These are phyloP conservation scores for Lepidocyrtoides sp. DNA, from an alignment of 2,888 invertebrate species.

Conservation along the genomic window DNA sequence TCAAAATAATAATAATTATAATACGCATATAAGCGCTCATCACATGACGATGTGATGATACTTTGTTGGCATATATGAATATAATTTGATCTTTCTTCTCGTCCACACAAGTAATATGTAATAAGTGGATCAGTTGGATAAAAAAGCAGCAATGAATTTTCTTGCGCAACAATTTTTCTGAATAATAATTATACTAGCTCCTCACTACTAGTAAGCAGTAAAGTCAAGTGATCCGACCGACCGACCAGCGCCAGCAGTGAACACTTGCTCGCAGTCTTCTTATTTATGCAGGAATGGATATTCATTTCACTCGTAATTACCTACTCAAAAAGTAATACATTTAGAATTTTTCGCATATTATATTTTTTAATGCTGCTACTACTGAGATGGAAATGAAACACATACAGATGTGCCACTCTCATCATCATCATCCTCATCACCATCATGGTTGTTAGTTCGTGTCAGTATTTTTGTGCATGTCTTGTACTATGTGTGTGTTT, in stretches of 20 bases:
- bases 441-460: constrained; percentile 11
- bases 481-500: constrained; percentile 43
- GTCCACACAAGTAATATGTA: neutral
- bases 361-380: constrained; percentile 15
- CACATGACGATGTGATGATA: constrained; percentile 15
- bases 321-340: constrained; percentile 51
- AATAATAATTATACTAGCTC: constrained; percentile 63
- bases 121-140: constrained; percentile 53
- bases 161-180: constrained; percentile 63
- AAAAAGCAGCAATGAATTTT: constrained; percentile 51
- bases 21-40: constrained; percentile 1
- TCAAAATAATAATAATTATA: constrained; percentile 7
- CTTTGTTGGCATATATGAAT: constrained; percentile 7
- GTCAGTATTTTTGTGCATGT: constrained; percentile 39
- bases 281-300: constrained; percentile 44
- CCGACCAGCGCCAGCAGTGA: neutral
- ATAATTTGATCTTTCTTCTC: constrained; percentile 37
- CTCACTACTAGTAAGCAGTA: no score
- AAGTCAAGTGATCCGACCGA: constrained; percentile 43
- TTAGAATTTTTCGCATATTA: constrained; percentile 46
- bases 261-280: constrained; percentile 3
- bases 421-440: constrained; percentile 10
- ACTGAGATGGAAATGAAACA: constrained; percentile 32
- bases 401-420: constrained; percentile 41
- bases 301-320: constrained; percentile 43